A percentile compares a stretch with the other conserved stretches of the same genome.
These are phyloP conservation scores for Halichondria panicea DNA, from an alignment of 37 sponge, comb jelly and placozoan species.

Conservation along the genomic window DNA sequence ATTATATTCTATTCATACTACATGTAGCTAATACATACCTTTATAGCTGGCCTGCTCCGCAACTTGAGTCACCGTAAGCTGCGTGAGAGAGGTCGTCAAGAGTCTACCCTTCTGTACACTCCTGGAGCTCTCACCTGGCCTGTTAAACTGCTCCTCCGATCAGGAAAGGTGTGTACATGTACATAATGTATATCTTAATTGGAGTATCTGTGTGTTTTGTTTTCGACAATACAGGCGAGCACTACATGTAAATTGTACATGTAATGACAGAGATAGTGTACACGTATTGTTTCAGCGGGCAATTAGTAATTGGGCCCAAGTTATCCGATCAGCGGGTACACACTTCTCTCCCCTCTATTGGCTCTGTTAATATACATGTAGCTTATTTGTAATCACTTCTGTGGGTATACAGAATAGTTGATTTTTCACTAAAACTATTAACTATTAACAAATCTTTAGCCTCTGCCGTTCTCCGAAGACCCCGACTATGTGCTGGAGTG, in stretches of 20 bases:
- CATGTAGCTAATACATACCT: neutral
- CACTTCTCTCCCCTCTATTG: no score
- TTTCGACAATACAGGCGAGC: no score
- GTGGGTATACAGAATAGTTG: no score
- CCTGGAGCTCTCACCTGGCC: conserved; percentile 60
- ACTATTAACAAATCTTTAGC: conserved; percentile 14
- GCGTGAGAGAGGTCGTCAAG: conserved; percentile 27
- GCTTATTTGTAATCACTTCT: no score
- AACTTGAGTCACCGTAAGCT: conserved; percentile 39
- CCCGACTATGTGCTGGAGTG: conserved; percentile 43
- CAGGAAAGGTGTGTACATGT: conserved; percentile 34
- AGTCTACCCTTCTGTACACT: conserved; percentile 37
- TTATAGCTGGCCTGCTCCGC: conserved; percentile 32
- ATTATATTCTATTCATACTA: neutral
- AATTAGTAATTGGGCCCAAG: no score
- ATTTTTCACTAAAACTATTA: no score
- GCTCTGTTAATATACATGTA: no score
- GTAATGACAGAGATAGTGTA: no score
- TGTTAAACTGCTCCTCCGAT: conserved; percentile 46
- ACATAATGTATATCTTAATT: no score
- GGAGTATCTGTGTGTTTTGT: neutral
- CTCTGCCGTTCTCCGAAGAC: conserved; percentile 72
- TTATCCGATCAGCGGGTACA: no score
- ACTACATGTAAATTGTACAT: no score
- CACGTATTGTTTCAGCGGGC: no score